phyloP scores from a whole-genome alignment of 2,797 vertebrate genomes.

The Acomys russatus region DNA sequence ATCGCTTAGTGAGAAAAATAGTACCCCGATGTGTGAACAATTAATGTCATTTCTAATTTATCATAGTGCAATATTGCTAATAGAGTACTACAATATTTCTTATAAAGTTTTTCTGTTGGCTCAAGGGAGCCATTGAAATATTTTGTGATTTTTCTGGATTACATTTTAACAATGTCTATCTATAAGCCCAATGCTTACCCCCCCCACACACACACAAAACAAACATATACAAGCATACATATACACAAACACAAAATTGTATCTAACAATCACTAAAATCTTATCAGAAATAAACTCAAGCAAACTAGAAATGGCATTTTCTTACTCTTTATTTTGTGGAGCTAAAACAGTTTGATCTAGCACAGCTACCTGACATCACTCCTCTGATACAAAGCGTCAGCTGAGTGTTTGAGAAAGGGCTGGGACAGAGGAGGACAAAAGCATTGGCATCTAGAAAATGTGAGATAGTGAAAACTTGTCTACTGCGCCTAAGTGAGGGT shows the following conservation, averaged over 20 bases:
- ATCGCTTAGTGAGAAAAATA: constrained; percentile 32
- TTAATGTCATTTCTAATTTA: constrained; percentile 55
- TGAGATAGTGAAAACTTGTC: constrained; percentile 46
- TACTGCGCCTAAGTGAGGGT: constrained; percentile 19
- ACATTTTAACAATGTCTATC: constrained; percentile 18
- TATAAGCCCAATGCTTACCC: constrained; percentile 11
- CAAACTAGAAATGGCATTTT: neutral
- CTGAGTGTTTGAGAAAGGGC: constrained; percentile 28
- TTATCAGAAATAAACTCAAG: constrained; percentile 33
- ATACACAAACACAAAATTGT: neutral
- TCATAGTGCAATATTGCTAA: constrained; percentile 19
- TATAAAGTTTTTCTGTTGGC: constrained; percentile 27
- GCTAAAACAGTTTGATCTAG: neutral
- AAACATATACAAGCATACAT: neutral
- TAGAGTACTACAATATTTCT: constrained; percentile 21
- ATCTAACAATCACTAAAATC: constrained; percentile 15
- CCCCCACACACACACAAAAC: neutral
- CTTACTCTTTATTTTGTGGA: constrained; percentile 46
- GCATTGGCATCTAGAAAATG: constrained; percentile 45
- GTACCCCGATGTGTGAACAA: neutral
- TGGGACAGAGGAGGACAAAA: neutral
- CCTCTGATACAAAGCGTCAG: neutral
- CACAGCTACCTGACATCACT: neutral
- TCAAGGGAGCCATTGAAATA: constrained; percentile 21
- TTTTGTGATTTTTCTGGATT: constrained; percentile 22